These are phyloP conservation scores for Caranx ignobilis DNA, from an alignment of 2,113 vertebrate species.

Conservation along the genomic window DNA sequence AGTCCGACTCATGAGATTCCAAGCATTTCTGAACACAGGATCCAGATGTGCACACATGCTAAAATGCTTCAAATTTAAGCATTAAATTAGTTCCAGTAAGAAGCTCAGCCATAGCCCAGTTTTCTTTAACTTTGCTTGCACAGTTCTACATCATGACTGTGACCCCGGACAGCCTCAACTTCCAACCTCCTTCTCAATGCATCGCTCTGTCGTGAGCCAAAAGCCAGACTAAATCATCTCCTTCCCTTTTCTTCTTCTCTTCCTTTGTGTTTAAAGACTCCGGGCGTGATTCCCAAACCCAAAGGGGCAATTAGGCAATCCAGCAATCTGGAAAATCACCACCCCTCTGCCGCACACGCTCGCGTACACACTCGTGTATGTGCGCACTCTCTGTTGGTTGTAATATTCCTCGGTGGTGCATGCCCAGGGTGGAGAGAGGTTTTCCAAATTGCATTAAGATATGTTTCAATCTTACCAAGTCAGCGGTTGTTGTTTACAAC, in stretches of 20 bases:
- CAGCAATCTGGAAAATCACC: slow-evolving; percentile 68
- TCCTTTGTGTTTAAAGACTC: slow-evolving; percentile 51
- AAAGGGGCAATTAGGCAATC: slow-evolving; percentile 69
- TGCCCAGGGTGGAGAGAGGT: slow-evolving; percentile 42
- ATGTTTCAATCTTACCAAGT: slow-evolving; percentile 49
- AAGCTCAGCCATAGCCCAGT: slow-evolving; percentile 28
- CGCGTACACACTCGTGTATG: slow-evolving; percentile 2
- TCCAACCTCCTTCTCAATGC: slow-evolving; percentile 44
- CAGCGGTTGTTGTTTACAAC: slow-evolving; percentile 50
- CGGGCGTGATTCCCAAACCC: slow-evolving; percentile 67
- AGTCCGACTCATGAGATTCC: slow-evolving; percentile 17
- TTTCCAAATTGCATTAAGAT: slow-evolving; percentile 49
- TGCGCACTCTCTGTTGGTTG: slow-evolving; percentile 29
- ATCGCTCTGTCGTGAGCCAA: slow-evolving; percentile 27
- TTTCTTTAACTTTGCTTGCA: slow-evolving; percentile 32
- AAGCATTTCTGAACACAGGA: slow-evolving; percentile 19
- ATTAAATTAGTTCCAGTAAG: slow-evolving; percentile 42
- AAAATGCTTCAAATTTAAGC: slow-evolving; percentile 13
- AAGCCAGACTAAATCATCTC: slow-evolving; percentile 44
- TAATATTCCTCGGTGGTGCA: slow-evolving; percentile 24
- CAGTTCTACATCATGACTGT: slow-evolving; percentile 43
- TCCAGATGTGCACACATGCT: slow-evolving; percentile 1
- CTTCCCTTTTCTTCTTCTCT: slow-evolving; percentile 33
- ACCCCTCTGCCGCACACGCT: slow-evolving; percentile 35
- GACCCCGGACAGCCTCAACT: slow-evolving; percentile 28